phyloP scores from a whole-genome alignment of 2,888 invertebrate species.

The Conops quadrifasciatus region DNA sequence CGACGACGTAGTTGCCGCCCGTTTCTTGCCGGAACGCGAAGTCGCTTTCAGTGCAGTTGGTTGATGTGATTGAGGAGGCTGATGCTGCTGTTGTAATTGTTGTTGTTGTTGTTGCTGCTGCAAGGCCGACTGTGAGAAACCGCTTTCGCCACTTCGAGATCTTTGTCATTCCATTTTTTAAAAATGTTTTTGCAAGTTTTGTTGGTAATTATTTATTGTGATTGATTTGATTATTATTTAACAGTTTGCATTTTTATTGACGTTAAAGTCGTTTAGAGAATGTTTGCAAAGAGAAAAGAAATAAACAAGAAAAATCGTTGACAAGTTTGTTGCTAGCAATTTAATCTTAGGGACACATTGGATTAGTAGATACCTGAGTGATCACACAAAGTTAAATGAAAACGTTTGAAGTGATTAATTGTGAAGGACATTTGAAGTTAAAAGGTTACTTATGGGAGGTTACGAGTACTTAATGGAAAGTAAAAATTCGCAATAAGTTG shows the following conservation, averaged over 20 bases:
- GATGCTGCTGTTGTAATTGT: slow-evolving; percentile 48
- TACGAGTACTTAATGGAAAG: slow-evolving; percentile 17
- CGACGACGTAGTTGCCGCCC: slow-evolving; percentile 52
- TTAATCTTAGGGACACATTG: background rate
- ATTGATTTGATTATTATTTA: slow-evolving; percentile 8
- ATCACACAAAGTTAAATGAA: slow-evolving; percentile 22
- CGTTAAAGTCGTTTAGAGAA: slow-evolving; percentile 9
- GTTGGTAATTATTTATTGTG: background rate
- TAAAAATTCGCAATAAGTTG: background rate
- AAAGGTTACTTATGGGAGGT: too few relatives aligned
- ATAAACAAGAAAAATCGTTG: slow-evolving; percentile 25
- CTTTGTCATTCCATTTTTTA: slow-evolving; percentile 43
- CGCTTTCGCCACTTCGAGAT: slow-evolving; percentile 59
- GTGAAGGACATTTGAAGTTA: too few relatives aligned
- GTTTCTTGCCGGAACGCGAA: slow-evolving; percentile 62
- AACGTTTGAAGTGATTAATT: slow-evolving; percentile 7
- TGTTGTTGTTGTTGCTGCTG: slow-evolving; percentile 44
- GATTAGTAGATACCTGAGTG: slow-evolving; percentile 19
- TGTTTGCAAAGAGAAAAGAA: slow-evolving; percentile 30
- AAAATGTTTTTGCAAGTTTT: slow-evolving; percentile 3
- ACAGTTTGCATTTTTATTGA: slow-evolving; percentile 9
- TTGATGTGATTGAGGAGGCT: slow-evolving; percentile 48
- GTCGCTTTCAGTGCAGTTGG: slow-evolving; percentile 47
- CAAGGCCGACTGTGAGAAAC: slow-evolving; percentile 49
- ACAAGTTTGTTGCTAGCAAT: slow-evolving; percentile 7